Conservation (phyloP, 2,888 invertebrate genomes). For the Polymixis flavicincta region DNA sequence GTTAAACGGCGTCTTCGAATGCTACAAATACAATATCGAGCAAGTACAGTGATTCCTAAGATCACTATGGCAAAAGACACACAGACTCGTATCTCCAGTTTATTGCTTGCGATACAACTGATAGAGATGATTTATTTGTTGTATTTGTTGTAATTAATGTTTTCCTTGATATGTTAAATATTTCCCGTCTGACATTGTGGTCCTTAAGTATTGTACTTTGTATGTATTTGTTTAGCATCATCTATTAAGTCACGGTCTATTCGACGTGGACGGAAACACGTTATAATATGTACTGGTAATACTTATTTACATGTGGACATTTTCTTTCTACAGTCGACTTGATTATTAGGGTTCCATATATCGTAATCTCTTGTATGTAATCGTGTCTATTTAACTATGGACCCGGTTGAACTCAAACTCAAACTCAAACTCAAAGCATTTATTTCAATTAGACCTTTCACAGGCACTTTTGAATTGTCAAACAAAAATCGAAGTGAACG, state of each 20-base stretch:
- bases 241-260: constrained; percentile 65
- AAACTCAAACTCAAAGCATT: no score
- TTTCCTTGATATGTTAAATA: constrained; percentile 63
- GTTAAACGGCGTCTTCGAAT: constrained; percentile 21
- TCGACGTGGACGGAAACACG: constrained; percentile 36
- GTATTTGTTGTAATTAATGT: constrained; percentile 59
- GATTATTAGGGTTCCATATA: not conserved
- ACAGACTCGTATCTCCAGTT: constrained; percentile 39
- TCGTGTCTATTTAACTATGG: no score
- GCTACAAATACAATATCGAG: constrained; percentile 26
- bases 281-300: constrained; percentile 26
- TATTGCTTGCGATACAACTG: constrained; percentile 44
- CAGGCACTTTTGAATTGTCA: no score
- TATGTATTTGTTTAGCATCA: constrained; percentile 46
- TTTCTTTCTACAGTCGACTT: constrained; percentile 19
- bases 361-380: not conserved
- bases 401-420: no score
- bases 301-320: constrained; percentile 16
- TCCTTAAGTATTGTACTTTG: constrained; percentile 24
- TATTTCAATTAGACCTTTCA: no score
- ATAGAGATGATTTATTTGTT: constrained; percentile 58
- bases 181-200: constrained; percentile 63
- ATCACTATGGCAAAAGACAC: constrained; percentile 29
- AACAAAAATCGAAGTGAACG: no score
- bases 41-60: constrained; percentile 29